phyloP scores from a whole-genome alignment of 2,797 vertebrate genomes.

The Apogon talboti region DNA sequence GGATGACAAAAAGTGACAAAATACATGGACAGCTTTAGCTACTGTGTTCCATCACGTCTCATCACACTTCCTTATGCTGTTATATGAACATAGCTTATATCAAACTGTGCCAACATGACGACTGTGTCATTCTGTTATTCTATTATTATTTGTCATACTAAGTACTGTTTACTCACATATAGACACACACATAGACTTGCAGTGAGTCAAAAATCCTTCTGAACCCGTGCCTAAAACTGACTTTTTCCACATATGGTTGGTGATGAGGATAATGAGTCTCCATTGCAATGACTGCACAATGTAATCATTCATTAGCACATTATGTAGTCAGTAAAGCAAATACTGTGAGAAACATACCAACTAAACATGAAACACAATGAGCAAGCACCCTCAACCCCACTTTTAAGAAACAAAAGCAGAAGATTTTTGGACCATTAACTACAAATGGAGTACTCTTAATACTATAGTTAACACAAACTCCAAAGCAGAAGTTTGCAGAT shows the following conservation, averaged over 20 bases:
- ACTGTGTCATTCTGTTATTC: no score
- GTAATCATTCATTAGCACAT: neutral
- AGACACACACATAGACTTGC: no score
- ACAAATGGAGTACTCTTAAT: conserved; percentile 10
- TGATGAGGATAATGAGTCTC: no score
- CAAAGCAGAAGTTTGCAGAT: neutral
- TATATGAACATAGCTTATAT: no score
- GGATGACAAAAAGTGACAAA: neutral
- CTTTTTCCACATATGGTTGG: no score
- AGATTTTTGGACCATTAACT: conserved; percentile 26
- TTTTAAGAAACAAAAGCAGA: conserved; percentile 8
- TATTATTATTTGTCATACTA: no score
- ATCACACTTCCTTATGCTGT: neutral
- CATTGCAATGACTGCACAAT: no score
- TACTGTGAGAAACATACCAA: neutral
- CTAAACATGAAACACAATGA: neutral
- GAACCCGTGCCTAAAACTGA: no score
- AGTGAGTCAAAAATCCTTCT: no score
- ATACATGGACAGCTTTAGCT: no score
- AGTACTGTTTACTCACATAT: no score
- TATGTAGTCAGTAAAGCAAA: neutral
- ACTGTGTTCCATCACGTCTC: neutral
- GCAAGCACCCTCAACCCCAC: neutral
- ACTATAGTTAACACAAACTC: neutral
- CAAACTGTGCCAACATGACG: no score